These are phyloP conservation scores for Carassius gibelio DNA, from an alignment of 2,113 vertebrate genomes.

Conservation along the genomic window DNA sequence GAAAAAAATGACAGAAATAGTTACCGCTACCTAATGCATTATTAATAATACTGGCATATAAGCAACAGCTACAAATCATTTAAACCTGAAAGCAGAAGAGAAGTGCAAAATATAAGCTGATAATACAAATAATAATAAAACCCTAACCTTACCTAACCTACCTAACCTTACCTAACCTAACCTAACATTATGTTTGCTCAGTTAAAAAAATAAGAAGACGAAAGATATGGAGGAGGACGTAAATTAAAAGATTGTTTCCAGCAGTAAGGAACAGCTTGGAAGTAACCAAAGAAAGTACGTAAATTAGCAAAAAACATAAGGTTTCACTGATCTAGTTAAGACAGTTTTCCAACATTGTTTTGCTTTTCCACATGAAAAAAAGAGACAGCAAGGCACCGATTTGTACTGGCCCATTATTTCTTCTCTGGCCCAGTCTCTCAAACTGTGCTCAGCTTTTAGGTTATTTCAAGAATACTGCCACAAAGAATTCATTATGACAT, in stretches of 20 bases:
- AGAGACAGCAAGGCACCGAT: neutral
- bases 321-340: conserved; percentile 31
- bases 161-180: no score
- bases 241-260: neutral
- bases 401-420: neutral
- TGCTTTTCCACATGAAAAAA: neutral
- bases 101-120: neutral
- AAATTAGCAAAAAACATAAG: conserved; percentile 21
- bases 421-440: neutral
- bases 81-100: neutral
- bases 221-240: neutral
- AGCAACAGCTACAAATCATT: neutral
- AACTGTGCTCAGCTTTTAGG: neutral
- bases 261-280: neutral
- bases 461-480: neutral
- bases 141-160: no score
- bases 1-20: neutral
- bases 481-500: neutral
- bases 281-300: neutral
- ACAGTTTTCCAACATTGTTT: neutral
- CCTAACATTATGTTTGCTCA: neutral
- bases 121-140: neutral
- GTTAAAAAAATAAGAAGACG: neutral
- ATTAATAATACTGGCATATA: neutral
- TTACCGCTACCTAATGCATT: conserved; percentile 1